Conservation (phyloP, 2,888 invertebrate genomes). For the Gandaritis pyraliata region DNA sequence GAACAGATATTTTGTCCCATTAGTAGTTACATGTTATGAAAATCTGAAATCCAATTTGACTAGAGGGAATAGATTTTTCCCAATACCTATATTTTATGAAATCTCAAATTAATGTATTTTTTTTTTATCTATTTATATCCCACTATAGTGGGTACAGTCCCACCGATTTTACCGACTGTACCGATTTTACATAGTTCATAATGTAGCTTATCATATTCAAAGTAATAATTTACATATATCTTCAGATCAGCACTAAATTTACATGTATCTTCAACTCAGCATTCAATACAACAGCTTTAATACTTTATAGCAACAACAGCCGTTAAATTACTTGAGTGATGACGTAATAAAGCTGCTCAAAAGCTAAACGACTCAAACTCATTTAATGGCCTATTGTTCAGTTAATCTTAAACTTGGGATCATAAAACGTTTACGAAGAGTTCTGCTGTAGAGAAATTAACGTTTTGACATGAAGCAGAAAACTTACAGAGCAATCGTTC, state of each 20-base stretch:
- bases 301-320: slow-evolving; percentile 20
- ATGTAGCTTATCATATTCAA: background rate
- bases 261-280: slow-evolving; percentile 1
- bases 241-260: slow-evolving; percentile 2
- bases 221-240: slow-evolving; percentile 2
- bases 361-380: slow-evolving; percentile 37
- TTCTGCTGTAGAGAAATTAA: slow-evolving; percentile 4
- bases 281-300: slow-evolving; percentile 10
- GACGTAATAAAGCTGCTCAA: slow-evolving; percentile 37
- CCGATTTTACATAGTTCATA: too few relatives aligned
- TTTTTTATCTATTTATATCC: too few relatives aligned
- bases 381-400: slow-evolving; percentile 38
- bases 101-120: too few relatives aligned
- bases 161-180: too few relatives aligned
- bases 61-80: too few relatives aligned
- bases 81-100: too few relatives aligned
- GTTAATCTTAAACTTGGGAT: slow-evolving; percentile 36
- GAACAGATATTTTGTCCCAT: too few relatives aligned
- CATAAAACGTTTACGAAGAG: slow-evolving; percentile 38
- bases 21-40: too few relatives aligned
- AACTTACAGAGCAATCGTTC: too few relatives aligned
- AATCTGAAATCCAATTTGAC: too few relatives aligned
- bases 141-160: too few relatives aligned
- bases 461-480: background rate
- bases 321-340: slow-evolving; percentile 36